These are phyloP conservation scores for Oreotrochilus melanogaster DNA, from an alignment of 2,113 vertebrate species.

Conservation along the genomic window DNA sequence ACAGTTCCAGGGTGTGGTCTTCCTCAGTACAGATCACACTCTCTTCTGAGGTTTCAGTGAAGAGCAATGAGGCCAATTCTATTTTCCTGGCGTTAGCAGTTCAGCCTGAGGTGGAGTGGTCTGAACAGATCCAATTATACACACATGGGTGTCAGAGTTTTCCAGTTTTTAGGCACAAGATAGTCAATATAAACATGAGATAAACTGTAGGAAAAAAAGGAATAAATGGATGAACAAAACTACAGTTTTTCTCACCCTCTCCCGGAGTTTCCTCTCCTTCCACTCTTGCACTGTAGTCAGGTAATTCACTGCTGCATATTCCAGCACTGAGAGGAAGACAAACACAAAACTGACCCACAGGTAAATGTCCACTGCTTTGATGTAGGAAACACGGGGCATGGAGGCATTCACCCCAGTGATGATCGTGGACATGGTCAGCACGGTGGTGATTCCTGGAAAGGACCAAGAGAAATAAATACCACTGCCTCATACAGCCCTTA, in stretches of 20 bases:
- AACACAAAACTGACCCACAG: slow-evolving; percentile 99
- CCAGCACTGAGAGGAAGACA: slow-evolving; percentile 96
- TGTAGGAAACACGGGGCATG: slow-evolving; percentile 97
- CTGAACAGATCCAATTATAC: background rate
- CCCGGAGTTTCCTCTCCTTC: slow-evolving; percentile 81
- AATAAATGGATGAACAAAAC: background rate
- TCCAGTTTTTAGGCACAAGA: background rate
- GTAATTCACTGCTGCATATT: slow-evolving; percentile 93
- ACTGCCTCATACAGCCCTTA: background rate
- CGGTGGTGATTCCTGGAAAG: slow-evolving; percentile 89
- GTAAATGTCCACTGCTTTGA: slow-evolving; percentile 97
- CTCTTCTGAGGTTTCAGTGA: background rate
- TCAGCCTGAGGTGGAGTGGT: background rate
- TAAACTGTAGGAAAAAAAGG: background rate
- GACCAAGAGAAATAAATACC: background rate
- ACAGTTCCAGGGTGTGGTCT: background rate
- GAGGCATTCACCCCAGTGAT: slow-evolving; percentile 96
- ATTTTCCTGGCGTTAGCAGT: background rate
- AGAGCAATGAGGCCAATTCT: background rate
- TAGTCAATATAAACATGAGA: background rate
- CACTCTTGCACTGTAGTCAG: slow-evolving; percentile 88
- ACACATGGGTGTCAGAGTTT: background rate
- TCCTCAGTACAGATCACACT: background rate
- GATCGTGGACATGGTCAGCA: slow-evolving; percentile 90
- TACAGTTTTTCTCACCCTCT: slow-evolving; percentile 69